Base-by-base conservation (phyloP, 2,888 invertebrate species). In the Erannis defoliaria region DNA sequence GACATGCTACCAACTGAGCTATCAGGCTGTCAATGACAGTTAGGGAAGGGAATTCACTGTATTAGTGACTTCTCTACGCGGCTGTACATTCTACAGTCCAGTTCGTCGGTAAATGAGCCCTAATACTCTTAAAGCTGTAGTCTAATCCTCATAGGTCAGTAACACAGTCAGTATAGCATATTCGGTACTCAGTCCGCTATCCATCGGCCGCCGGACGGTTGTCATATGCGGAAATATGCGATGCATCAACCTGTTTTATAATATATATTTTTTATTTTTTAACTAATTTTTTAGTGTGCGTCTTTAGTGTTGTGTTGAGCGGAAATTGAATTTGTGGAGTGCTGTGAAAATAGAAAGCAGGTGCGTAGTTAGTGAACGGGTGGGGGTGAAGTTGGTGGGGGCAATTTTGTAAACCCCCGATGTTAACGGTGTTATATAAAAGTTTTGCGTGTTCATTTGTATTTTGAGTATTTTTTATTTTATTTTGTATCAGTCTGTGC, bases 71-170 rank as follows among this genome's bases (percentile, higher is more conserved):
- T n/a, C 21, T 43, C 14, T 29, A 21, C 16, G 9, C 16, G 16
- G 14, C 26, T 6, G 26, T 45, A 45, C 37, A 8, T 31, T 33
- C 43, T 68, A 71, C 73, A 70, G 58, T 68, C 65, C 67, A 73
- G 66, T 77, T 72, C 67, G 66, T 72, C 72, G 70, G 79, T 76
- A 76, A 77, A 71, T 69, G 62, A 56, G 60, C 19, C 71, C 70
- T 73, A 73, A 74, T 76, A 71, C 64, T 26, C 55, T 55, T 66
- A 58, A n/a, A 23, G 23, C 33, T 18, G 26, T 21, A 18, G 26
- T 38, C 31, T 73, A 71, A 73, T 71, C 73, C 66, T 14, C 49
- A 58, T 46, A 14, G 29, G 19, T 29, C 29, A 45, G 43, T 45
- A n/a, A n/a, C n/a, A n/a, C n/a, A n/a, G n/a, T n/a, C n/a, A n/a